Conservation (phyloP, 2,888 invertebrate genomes). For the Drosophila emarginata region DNA sequence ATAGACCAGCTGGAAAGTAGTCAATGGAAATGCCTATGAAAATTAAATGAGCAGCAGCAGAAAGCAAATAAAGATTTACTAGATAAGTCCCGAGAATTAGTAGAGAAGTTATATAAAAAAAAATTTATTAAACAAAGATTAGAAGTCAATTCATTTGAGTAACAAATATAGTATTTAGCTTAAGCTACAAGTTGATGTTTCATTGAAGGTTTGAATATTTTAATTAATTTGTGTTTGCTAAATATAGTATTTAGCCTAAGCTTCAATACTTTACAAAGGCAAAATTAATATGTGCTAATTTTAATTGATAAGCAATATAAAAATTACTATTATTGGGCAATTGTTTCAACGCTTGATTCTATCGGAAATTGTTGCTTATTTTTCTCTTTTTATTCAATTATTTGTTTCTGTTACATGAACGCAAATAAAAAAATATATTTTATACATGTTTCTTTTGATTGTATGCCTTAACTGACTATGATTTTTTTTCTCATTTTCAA, state of each 20-base stretch:
- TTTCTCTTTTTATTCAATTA: not conserved
- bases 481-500: no score
- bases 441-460: no score
- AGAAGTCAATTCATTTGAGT: not conserved
- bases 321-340: not conserved
- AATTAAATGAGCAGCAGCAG: not conserved
- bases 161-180: not conserved
- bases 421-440: no score
- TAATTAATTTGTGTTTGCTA: not conserved
- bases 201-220: no score
- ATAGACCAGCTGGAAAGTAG: constrained; percentile 16
- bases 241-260: not conserved
- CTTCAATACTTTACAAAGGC: no score
- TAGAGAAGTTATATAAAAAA: not conserved
- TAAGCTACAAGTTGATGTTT: not conserved
- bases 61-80: not conserved
- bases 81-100: not conserved
- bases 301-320: not conserved
- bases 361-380: not conserved
- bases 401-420: no score
- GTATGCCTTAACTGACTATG: no score
- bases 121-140: not conserved
- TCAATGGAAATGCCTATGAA: not conserved
- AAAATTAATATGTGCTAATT: not conserved
- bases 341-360: not conserved